phyloP scores from a whole-genome alignment of 2,888 invertebrate species.

The Chaetogeoica ovagalla region DNA sequence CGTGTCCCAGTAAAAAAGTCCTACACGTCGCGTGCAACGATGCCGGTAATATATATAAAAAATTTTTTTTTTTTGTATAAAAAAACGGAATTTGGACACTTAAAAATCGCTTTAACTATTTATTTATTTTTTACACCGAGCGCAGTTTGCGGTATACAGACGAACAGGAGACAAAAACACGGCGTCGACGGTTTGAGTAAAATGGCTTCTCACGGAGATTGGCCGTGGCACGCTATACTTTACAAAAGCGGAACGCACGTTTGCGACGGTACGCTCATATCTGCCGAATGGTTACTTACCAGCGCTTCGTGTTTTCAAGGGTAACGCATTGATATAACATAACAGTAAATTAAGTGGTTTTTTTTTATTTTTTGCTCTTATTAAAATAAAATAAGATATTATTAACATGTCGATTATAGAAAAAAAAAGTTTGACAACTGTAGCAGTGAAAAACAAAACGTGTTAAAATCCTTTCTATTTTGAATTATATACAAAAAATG shows the following conservation, averaged over 20 bases:
- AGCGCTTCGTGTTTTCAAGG: constrained; percentile 84
- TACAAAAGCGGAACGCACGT: constrained; percentile 82
- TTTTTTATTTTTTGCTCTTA: too few relatives aligned
- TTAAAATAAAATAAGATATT: too few relatives aligned
- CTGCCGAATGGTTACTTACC: constrained; percentile 81
- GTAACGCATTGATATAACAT: constrained; percentile 57
- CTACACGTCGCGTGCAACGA: constrained; percentile 78
- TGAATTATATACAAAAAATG: too few relatives aligned
- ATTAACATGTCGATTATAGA: too few relatives aligned
- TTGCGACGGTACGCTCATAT: constrained; percentile 83
- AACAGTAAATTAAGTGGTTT: constrained; percentile 41
- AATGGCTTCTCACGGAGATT: constrained; percentile 78
- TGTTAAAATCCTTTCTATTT: too few relatives aligned
- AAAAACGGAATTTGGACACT: too few relatives aligned
- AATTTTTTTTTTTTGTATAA: too few relatives aligned
- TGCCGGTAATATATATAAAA: constrained; percentile 72
- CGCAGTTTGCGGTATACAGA: constrained; percentile 72
- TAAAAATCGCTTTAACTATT: neutral
- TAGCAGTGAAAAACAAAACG: too few relatives aligned
- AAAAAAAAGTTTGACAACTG: too few relatives aligned
- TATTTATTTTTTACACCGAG: too few relatives aligned
- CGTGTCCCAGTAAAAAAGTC: constrained; percentile 76
- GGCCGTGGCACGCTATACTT: constrained; percentile 90
- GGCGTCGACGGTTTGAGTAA: constrained; percentile 66
- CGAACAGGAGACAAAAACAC: constrained; percentile 61